Evolutionary conservation across 2,797 vertebrate genomes (phyloP).

Genomic region (Protonibea diacanthus): DNA sequence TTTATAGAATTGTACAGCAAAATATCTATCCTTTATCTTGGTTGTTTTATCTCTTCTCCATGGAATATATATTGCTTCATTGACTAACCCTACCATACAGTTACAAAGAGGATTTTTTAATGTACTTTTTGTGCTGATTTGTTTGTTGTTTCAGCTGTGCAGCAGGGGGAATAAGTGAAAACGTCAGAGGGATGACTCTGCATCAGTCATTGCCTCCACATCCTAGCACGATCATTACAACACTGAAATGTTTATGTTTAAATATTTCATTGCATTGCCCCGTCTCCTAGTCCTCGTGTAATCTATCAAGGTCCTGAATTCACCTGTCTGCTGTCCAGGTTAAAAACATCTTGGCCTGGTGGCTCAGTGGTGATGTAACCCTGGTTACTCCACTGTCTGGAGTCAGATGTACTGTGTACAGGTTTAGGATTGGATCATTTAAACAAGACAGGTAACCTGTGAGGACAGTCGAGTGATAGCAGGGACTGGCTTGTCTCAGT

Average conservation of each 20-base stretch:
- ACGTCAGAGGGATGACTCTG: not conserved
- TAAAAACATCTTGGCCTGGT: conserved; percentile 25
- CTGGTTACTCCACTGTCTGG: conserved; percentile 27
- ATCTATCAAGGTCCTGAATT: conserved; percentile 15
- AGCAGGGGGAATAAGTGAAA: not conserved
- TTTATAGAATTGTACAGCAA: not conserved
- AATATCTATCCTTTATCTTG: not conserved
- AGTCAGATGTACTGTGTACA: not conserved
- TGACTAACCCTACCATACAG: too few species aligned
- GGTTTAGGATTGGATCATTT: conserved; percentile 28
- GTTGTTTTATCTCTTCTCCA: not conserved
- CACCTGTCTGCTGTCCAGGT: conserved; percentile 17
- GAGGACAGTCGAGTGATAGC: not conserved
- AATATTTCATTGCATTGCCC: not conserved
- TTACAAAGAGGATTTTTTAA: not conserved
- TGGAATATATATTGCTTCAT: not conserved
- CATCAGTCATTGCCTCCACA: not conserved
- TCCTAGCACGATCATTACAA: not conserved
- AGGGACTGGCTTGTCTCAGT: not conserved
- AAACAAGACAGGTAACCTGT: conserved; percentile 2
- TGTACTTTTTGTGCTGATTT: not conserved
- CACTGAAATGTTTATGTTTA: not conserved
- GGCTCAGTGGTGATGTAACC: conserved; percentile 48
- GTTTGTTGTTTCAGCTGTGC: not conserved
- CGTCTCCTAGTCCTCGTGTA: not conserved